Base-by-base conservation (phyloP, 2,888 invertebrate genomes). In the Priocnemis perturbator region DNA sequence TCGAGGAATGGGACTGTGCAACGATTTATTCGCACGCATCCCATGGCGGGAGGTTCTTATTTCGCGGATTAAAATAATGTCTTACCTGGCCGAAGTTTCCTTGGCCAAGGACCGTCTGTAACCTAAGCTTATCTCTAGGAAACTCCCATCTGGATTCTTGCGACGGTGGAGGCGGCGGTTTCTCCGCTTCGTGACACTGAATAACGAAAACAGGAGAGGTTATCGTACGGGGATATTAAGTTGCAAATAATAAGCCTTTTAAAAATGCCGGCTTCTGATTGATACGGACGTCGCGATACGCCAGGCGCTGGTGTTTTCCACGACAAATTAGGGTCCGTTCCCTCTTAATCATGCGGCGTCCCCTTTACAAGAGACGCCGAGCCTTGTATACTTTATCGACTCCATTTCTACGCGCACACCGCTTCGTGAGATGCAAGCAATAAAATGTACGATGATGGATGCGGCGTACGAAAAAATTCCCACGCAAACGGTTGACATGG, bases 81-180 rank as follows among this genome's bases (percentile, higher is more conserved):
- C 79, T 79, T 83, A 93, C 94, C 91, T 94, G 95, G 23, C 96
- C 96, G 87, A 96, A 96, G 88, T 96, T 95, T 45, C 96, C 96
- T 89, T 96, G 95, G 7, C 96, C 96, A 26, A 96, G 89, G 61
- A 95, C 91, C 20, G 95, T 95, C 83, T 95, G 94, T 64, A 96
- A 90, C 52, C 95, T 91, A 57, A 96, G 90, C 81, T 95, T 94
- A 74, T 93, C 93, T 74, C 96, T 91, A 0, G 95, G 94, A 84
- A 96, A 95, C 86, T 96, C 95, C 92, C 94, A 94, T 83, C 92
- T 91, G 59, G 91, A 91, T 77, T 92, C 92, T 52, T 92, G 91
- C 79, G 92, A 91, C 1, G 90, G 86, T 19, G 91, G 89, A 0
- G 91, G 91, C 14, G 91, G 91, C n/a, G 92, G 91, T 69, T 92